These are phyloP conservation scores for Marronus borbonicus DNA, from an alignment of 2,888 invertebrate genomes.

Conservation along the genomic window DNA sequence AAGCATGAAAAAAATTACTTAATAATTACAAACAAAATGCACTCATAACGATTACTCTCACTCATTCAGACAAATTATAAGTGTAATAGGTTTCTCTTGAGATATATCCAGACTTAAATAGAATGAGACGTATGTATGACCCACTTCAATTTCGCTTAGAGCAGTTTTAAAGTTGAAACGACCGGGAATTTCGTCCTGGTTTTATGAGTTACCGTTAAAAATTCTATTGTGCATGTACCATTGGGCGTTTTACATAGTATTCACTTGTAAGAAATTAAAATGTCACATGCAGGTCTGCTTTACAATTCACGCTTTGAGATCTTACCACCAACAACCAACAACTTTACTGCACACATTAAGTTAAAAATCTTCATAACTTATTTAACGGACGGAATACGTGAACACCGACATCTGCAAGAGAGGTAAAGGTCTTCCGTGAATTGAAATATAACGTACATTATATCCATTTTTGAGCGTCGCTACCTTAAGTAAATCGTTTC, in stretches of 20 bases:
- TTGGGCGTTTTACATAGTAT: slow-evolving; percentile 27
- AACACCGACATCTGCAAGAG: slow-evolving; percentile 7
- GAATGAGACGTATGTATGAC: not conserved
- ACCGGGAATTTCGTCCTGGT: slow-evolving; percentile 28
- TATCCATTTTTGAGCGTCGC: slow-evolving; percentile 15
- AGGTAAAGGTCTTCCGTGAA: not conserved
- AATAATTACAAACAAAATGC: no score
- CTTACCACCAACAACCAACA: slow-evolving; percentile 20
- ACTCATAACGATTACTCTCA: no score
- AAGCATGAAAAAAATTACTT: no score
- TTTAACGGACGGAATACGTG: slow-evolving; percentile 1
- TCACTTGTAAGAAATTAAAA: slow-evolving; percentile 43
- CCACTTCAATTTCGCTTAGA: slow-evolving; percentile 13
- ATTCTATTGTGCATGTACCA: slow-evolving; percentile 26
- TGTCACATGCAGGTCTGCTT: slow-evolving; percentile 36
- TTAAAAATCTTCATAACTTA: slow-evolving; percentile 37
- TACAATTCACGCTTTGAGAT: slow-evolving; percentile 19
- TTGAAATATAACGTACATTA: slow-evolving; percentile 33
- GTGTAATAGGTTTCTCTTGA: no score
- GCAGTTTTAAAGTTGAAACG: slow-evolving; percentile 5
- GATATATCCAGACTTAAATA: not conserved
- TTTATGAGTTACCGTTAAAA: slow-evolving; percentile 33
- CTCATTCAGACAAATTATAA: no score
- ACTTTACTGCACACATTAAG: slow-evolving; percentile 38
- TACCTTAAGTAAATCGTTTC: slow-evolving; percentile 2